Base-by-base conservation (phyloP, 2,888 invertebrate species). In the Pristionchus japonicus region DNA sequence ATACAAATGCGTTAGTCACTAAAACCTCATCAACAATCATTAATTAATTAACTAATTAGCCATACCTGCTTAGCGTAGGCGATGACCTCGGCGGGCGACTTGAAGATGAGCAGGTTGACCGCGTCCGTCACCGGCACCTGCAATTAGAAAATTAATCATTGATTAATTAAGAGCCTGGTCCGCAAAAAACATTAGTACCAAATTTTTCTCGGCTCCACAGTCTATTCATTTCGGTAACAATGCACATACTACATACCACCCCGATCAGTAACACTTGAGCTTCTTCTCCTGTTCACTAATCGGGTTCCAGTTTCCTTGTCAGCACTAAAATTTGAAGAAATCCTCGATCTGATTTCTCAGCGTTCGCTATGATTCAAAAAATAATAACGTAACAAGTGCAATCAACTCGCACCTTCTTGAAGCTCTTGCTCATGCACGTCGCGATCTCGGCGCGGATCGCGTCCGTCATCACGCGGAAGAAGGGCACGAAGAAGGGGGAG, bases 371-470 rank as follows among this genome's bases (percentile, higher is more conserved):
- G 57, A 20, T 57, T 17, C 57, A 57, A 3, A 57, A 57, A 57
- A 57, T 20, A 57, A 20, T 23, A 11, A n/a, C n/a, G n/a, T n/a
- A n/a, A n/a, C n/a, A n/a, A n/a, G n/a, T 13, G 15, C 9, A 49
- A 49, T 23, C 4, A 57, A 6, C n/a, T 61, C 67, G 1, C 90
- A 98, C 97, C 94, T 97, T 97, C 89, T 97, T 97, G 95, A 98
- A 99, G 0, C 99, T 98, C 95, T 97, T 98, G 95, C 99, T 98
- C 94, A 99, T 97, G 94, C 99, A 99, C 0, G 97, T 97, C 0
- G 98, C 98, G 91, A 99, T 99, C 95, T 99, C 99, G 92, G 97
- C 97, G 83, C 99, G 96, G 52, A 99, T 98, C 0, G 99, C 99
- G 93, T 98, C 97, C 85, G 99, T 95, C 27, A 99, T 96, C 89